phyloP scores from a whole-genome alignment of 1,140 invertebrate species.

The Nebria ingens region DNA sequence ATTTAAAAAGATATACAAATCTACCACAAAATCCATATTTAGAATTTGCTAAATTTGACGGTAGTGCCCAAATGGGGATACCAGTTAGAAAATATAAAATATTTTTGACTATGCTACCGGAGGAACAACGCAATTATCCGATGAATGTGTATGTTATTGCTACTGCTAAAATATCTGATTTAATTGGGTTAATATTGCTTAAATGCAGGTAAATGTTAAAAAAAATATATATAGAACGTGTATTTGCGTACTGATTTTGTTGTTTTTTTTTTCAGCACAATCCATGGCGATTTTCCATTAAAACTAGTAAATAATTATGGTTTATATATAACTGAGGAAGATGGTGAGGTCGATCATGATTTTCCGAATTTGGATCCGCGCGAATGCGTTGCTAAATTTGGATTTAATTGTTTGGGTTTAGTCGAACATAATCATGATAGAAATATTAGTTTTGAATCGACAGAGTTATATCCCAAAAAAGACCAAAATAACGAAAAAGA shows the following conservation, averaged over 20 bases:
- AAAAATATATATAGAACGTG: slow-evolving; percentile 21
- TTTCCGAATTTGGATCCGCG: slow-evolving; percentile 82
- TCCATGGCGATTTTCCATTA: slow-evolving; percentile 45
- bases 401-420: slow-evolving; percentile 80
- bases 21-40: slow-evolving; percentile 74
- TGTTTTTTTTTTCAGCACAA: slow-evolving; percentile 37
- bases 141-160: slow-evolving; percentile 68
- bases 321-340: slow-evolving; percentile 89
- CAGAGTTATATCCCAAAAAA: background rate
- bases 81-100: slow-evolving; percentile 71
- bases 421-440: slow-evolving; percentile 46
- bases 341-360: slow-evolving; percentile 91
- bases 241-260: background rate
- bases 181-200: slow-evolving; percentile 90
- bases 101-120: slow-evolving; percentile 76
- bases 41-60: slow-evolving; percentile 87
- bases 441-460: slow-evolving; percentile 17
- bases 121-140: slow-evolving; percentile 72
- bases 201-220: slow-evolving; percentile 52
- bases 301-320: slow-evolving; percentile 60
- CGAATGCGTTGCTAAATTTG: slow-evolving; percentile 86
- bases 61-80: slow-evolving; percentile 65
- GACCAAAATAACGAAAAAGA: background rate
- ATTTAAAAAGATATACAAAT: slow-evolving; percentile 62
- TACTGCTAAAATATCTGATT: slow-evolving; percentile 77